Conservation (phyloP, 2,113 vertebrate genomes). For the Sterrhoptilus dennistouni region DNA sequence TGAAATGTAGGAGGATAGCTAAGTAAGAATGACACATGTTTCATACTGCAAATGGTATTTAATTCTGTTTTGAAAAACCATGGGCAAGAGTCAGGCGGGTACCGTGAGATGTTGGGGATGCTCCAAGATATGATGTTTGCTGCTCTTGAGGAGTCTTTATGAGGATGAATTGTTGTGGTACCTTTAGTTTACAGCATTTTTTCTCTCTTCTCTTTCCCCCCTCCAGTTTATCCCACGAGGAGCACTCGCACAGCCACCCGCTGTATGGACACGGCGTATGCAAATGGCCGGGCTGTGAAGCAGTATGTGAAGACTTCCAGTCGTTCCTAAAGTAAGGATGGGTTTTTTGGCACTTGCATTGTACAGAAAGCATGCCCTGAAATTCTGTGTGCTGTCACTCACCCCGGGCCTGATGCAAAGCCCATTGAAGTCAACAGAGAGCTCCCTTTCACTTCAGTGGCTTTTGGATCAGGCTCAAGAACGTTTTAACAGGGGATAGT, state of each 20-base stretch:
- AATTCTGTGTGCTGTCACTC: slow-evolving; percentile 8
- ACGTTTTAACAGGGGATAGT: slow-evolving; percentile 51
- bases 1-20: slow-evolving; percentile 45
- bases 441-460: slow-evolving; percentile 50
- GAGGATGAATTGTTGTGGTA: not conserved
- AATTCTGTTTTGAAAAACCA: slow-evolving; percentile 35
- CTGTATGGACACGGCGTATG: slow-evolving; percentile 97
- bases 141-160: not conserved
- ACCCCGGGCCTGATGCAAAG: slow-evolving; percentile 39
- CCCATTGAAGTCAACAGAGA: slow-evolving; percentile 54
- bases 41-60: not conserved
- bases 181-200: not conserved
- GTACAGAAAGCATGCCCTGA: slow-evolving; percentile 34
- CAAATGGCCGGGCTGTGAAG: slow-evolving; percentile 99
- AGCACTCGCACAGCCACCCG: slow-evolving; percentile 89
- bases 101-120: not conserved
- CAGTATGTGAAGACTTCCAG: slow-evolving; percentile 95
- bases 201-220: not conserved
- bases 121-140: not conserved
- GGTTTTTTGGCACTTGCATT: not conserved
- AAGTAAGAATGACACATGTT: slow-evolving; percentile 46
- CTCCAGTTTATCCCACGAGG: slow-evolving; percentile 87
- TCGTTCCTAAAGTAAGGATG: slow-evolving; percentile 96
- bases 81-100: not conserved
- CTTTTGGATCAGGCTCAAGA: slow-evolving; percentile 65